Evolutionary conservation across 2,113 vertebrate genomes (phyloP).

Genomic region (Tenebrosternarchus preto): DNA sequence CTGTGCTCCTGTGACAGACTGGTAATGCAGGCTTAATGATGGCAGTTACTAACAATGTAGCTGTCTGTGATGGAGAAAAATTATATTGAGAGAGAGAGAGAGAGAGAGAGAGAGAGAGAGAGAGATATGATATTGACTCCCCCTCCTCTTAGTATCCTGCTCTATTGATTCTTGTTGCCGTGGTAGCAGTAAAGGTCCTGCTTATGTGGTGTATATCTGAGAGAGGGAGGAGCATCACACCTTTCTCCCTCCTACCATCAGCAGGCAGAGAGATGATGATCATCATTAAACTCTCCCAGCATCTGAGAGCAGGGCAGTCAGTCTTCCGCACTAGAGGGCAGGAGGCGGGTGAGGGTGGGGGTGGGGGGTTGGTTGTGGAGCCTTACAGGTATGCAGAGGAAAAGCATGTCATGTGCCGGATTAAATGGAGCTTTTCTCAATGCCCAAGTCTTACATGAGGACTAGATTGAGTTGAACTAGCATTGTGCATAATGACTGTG

Average conservation of each 20-base stretch:
- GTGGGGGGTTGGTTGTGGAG: slow-evolving; percentile 1
- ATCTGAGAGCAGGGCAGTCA: slow-evolving; percentile 21
- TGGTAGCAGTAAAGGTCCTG: slow-evolving; percentile 57
- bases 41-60: slow-evolving; percentile 49
- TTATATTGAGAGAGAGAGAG: slow-evolving; percentile 39
- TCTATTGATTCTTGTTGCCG: slow-evolving; percentile 71
- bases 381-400: background rate
- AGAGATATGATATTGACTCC: slow-evolving; percentile 64
- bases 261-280: slow-evolving; percentile 41
- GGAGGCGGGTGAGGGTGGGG: too few relatives aligned
- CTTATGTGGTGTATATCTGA: slow-evolving; percentile 66
- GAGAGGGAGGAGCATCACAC: slow-evolving; percentile 55
- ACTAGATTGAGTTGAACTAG: too few relatives aligned
- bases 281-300: slow-evolving; percentile 48
- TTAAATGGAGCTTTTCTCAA: background rate
- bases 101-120: slow-evolving; percentile 37
- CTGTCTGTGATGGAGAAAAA: slow-evolving; percentile 48
- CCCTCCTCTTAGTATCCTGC: slow-evolving; percentile 45
- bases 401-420: background rate
- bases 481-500: too few relatives aligned
- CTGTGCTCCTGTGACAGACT: slow-evolving; percentile 60
- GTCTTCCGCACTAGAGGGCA: slow-evolving; percentile 9
- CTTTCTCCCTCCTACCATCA: slow-evolving; percentile 50
- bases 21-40: slow-evolving; percentile 58
- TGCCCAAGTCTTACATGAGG: background rate